Conservation (phyloP, 1,140 invertebrate species). For the Helicoverpa zea region DNA sequence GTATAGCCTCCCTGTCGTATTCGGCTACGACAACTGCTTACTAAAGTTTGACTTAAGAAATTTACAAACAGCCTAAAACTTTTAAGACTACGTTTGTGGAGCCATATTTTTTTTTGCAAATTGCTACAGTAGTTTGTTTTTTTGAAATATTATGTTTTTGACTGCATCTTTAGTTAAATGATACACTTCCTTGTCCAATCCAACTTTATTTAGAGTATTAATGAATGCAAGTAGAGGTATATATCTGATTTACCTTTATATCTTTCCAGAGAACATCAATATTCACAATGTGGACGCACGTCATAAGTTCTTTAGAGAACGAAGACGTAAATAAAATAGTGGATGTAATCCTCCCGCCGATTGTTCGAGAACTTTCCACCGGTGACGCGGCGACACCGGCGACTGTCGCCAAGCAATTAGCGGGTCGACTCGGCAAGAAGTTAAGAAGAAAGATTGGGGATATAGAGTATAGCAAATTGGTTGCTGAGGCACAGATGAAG, state of each 20-base stretch:
- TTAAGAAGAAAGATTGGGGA: constrained; percentile 77
- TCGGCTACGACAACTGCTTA: too few species aligned
- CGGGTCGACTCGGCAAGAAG: constrained; percentile 73
- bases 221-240: too few species aligned
- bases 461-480: constrained; percentile 76
- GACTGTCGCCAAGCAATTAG: constrained; percentile 68
- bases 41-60: too few species aligned
- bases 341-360: constrained; percentile 73
- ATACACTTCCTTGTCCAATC: too few species aligned
- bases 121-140: too few species aligned
- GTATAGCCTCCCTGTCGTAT: too few species aligned
- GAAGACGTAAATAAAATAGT: constrained; percentile 65
- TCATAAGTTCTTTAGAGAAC: constrained; percentile 68
- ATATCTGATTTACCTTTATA: background rate
- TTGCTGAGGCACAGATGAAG: constrained; percentile 86
- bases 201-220: too few species aligned
- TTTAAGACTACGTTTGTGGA: too few species aligned
- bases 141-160: too few species aligned
- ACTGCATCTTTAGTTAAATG: too few species aligned
- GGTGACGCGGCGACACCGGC: constrained; percentile 67
- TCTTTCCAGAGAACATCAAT: constrained; percentile 73
- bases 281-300: constrained; percentile 77
- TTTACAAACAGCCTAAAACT: too few species aligned
- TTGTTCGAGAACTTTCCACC: constrained; percentile 79
- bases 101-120: too few species aligned